A percentile compares a stretch with the other conserved stretches of the same genome.
These are phyloP conservation scores for Etheostoma nigrum DNA, from an alignment of 2,797 vertebrate genomes.

Conservation along the genomic window DNA sequence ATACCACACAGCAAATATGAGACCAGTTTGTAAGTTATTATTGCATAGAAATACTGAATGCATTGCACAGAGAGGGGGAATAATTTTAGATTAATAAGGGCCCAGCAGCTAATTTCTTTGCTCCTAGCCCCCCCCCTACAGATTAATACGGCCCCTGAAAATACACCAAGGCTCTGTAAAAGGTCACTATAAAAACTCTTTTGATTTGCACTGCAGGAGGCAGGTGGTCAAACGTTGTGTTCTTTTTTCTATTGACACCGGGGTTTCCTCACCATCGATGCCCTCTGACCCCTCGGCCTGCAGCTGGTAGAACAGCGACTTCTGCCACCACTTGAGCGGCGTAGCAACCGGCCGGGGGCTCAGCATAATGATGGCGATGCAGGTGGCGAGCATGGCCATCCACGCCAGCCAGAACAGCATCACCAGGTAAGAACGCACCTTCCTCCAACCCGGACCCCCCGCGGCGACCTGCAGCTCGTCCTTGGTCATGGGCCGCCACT, in stretches of 20 bases:
- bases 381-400: constrained; percentile 70
- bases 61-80: not conserved
- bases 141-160: not conserved
- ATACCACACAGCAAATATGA: not conserved
- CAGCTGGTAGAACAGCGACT: constrained; percentile 78
- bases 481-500: constrained; percentile 74
- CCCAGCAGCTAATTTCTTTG: not conserved
- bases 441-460: constrained; percentile 77
- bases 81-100: not conserved
- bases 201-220: not conserved
- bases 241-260: accelerated
- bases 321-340: constrained; percentile 84
- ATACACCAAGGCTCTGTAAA: not conserved
- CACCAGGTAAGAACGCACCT: constrained; percentile 73
- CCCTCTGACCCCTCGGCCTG: constrained; percentile 48
- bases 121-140: not conserved
- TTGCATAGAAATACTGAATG: not conserved
- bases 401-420: constrained; percentile 81
- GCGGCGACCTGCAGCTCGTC: constrained; percentile 76
- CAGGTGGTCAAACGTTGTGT: too few species aligned
- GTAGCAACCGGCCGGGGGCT: constrained; percentile 66
- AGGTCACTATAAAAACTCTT: not conserved
- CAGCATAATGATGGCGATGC: constrained; percentile 68
- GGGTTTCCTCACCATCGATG: constrained; percentile 66
- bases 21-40: not conserved